Conservation (phyloP, 2,888 invertebrate species). For the Hoplodrina ambigua region DNA sequence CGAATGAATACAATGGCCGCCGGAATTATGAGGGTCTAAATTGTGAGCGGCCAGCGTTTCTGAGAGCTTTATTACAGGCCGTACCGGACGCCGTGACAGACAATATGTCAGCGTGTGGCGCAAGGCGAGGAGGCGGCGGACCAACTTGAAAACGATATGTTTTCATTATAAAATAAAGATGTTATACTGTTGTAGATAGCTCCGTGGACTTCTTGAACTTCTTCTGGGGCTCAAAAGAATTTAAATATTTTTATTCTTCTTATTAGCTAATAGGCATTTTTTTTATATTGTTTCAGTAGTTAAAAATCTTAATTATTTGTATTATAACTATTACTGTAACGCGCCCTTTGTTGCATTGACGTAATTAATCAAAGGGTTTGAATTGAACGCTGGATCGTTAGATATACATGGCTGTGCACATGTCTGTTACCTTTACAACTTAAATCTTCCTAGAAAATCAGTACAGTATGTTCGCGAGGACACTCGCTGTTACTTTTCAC, state of each 20-base stretch:
- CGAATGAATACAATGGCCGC: slow-evolving; percentile 67
- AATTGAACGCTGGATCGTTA: neutral
- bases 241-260: neutral
- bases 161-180: neutral
- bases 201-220: neutral
- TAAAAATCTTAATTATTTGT: neutral
- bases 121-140: slow-evolving; percentile 41
- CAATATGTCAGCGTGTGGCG: slow-evolving; percentile 71
- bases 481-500: slow-evolving; percentile 34
- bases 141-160: neutral
- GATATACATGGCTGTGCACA: no score
- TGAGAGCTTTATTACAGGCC: slow-evolving; percentile 76
- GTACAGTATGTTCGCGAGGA: neutral
- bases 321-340: no score
- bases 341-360: no score
- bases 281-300: neutral
- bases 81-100: slow-evolving; percentile 75
- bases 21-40: slow-evolving; percentile 76
- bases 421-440: no score
- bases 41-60: slow-evolving; percentile 72
- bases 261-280: neutral
- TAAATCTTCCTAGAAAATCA: no score
- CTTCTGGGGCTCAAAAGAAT: neutral
- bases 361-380: no score
- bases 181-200: neutral